Evolutionary conservation across 2,888 invertebrate species (phyloP).

Genomic region (Lithophane semibrunnea): DNA sequence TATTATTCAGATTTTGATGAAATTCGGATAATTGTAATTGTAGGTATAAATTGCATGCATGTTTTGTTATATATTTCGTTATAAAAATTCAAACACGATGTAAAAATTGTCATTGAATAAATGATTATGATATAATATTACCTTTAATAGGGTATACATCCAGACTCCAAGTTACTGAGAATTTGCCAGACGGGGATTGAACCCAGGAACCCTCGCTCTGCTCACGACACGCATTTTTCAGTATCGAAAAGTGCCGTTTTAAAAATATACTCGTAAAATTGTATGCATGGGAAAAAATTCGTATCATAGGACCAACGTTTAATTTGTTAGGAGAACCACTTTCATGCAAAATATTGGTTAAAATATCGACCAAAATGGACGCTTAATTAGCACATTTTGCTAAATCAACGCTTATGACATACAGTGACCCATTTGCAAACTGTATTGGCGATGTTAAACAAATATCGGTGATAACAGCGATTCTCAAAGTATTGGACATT

Average conservation of each 20-base stretch:
- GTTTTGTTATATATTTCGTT: no score
- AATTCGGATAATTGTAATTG: no score
- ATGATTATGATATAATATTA: neutral
- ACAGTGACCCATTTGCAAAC: constrained; percentile 44
- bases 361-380: constrained; percentile 22
- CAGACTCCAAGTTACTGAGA: neutral
- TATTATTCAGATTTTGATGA: no score
- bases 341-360: constrained; percentile 6
- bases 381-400: constrained; percentile 45
- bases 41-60: no score
- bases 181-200: no score
- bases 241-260: neutral
- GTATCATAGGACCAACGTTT: neutral
- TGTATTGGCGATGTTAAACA: constrained; percentile 45
- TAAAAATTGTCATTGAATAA: no score
- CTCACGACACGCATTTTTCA: neutral
- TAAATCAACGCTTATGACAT: constrained; percentile 52
- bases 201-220: neutral
- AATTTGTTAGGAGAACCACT: neutral
- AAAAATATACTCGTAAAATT: neutral
- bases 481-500: constrained; percentile 17
- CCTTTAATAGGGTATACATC: neutral
- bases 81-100: no score
- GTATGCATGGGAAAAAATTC: no score
- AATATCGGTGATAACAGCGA: constrained; percentile 22